Conservation (phyloP, 2,888 invertebrate genomes). For the Drosophila subsilvestris region DNA sequence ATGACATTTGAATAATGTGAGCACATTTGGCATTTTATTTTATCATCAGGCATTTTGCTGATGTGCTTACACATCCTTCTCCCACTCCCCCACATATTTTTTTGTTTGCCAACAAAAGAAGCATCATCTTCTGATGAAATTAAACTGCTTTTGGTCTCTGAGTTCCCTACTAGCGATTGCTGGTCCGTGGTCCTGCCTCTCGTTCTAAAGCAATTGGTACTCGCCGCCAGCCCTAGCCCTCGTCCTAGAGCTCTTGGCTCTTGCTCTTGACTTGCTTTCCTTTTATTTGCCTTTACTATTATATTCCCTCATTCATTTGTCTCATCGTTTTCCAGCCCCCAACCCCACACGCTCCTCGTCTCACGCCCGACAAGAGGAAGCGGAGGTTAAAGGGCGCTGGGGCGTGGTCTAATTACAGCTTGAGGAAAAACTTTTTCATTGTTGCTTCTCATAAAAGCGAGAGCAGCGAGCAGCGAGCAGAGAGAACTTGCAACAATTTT, state of each 20-base stretch:
- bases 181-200: conserved; percentile 1
- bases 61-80: conserved; percentile 57
- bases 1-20: conserved; percentile 76
- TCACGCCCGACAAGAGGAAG: conserved; percentile 26
- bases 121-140: conserved; percentile 63
- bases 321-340: conserved; percentile 46
- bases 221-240: neutral
- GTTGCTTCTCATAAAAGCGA: conserved; percentile 50
- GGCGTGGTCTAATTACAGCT: conserved; percentile 61
- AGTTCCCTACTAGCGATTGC: too few species aligned
- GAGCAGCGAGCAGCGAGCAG: neutral
- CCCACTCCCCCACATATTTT: neutral
- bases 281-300: conserved; percentile 67
- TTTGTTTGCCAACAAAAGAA: conserved; percentile 33
- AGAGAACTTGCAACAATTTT: conserved; percentile 26
- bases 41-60: conserved; percentile 72
- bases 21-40: conserved; percentile 78
- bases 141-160: conserved; percentile 54
- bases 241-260: neutral
- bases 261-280: conserved; percentile 49
- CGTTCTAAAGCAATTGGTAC: neutral
- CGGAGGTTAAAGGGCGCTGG: conserved; percentile 9
- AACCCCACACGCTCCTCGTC: neutral
- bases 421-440: conserved; percentile 53
- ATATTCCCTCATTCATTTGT: conserved; percentile 53